phyloP scores from a whole-genome alignment of 2,113 vertebrate species.

The Buteo buteo region DNA sequence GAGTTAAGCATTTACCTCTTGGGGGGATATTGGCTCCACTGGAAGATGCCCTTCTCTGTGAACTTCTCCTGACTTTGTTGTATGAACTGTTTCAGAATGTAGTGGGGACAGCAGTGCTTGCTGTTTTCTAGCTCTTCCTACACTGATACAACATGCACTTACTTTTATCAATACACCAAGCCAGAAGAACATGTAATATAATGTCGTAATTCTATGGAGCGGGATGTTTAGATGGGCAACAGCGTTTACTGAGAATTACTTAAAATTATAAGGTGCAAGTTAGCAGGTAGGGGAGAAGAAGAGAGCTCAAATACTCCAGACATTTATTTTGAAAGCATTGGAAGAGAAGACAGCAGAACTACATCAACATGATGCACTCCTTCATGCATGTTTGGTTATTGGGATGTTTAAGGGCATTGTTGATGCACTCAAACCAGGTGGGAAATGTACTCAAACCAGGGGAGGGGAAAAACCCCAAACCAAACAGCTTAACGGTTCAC shows the following conservation, averaged over 20 bases:
- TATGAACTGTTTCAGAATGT: background rate
- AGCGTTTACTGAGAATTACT: background rate
- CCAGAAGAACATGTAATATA: background rate
- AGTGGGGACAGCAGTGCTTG: background rate
- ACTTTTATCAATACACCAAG: background rate
- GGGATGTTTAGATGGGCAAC: background rate
- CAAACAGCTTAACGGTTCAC: background rate
- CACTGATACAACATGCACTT: background rate
- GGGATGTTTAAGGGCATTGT: background rate
- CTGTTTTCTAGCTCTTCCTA: background rate
- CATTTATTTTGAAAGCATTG: background rate
- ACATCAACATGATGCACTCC: background rate
- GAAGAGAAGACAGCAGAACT: background rate
- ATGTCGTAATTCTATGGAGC: background rate
- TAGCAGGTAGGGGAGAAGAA: background rate
- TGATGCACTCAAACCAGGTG: background rate
- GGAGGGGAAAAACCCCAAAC: background rate
- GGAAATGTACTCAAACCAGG: background rate
- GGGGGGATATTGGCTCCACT: background rate
- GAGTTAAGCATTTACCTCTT: background rate
- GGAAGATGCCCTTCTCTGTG: background rate
- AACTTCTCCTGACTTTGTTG: background rate
- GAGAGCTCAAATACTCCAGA: background rate
- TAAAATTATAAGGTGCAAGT: background rate
- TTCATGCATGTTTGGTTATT: background rate